Conservation (phyloP, 1,140 invertebrate species). For the Sinella curviseta region DNA sequence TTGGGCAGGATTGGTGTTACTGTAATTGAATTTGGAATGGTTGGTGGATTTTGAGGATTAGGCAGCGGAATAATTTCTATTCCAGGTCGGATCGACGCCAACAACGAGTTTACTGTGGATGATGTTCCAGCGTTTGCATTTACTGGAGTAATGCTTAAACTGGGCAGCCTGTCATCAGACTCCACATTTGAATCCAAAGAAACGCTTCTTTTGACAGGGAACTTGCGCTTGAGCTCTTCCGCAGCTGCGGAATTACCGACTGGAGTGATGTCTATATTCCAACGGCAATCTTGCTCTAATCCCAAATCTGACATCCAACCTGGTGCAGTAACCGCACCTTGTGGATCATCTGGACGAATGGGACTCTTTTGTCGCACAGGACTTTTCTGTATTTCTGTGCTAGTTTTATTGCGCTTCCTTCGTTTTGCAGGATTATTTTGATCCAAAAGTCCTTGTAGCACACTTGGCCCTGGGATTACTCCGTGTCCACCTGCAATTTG, state of each 20-base stretch:
- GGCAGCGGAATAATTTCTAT: slow-evolving; percentile 79
- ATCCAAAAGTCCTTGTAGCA: slow-evolving; percentile 1
- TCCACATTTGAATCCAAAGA: slow-evolving; percentile 40
- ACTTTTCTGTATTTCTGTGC: slow-evolving; percentile 16
- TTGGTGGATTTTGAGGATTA: slow-evolving; percentile 60
- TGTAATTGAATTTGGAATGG: slow-evolving; percentile 74
- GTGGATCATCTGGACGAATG: not conserved
- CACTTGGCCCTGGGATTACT: not conserved
- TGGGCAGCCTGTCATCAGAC: slow-evolving; percentile 55
- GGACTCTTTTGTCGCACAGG: slow-evolving; percentile 10
- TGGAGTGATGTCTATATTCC: slow-evolving; percentile 49
- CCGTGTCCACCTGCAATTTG: not conserved
- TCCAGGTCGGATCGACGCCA: slow-evolving; percentile 67
- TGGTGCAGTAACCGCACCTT: not conserved
- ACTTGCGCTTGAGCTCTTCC: slow-evolving; percentile 10
- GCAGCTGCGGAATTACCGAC: slow-evolving; percentile 19
- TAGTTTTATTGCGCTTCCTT: slow-evolving; percentile 11
- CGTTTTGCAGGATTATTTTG: slow-evolving; percentile 20
- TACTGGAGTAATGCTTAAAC: slow-evolving; percentile 78
- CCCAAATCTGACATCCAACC: slow-evolving; percentile 3
- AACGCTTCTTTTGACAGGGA: slow-evolving; percentile 41
- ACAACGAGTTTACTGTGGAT: slow-evolving; percentile 60
- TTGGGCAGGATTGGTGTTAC: slow-evolving; percentile 69
- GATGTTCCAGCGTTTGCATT: slow-evolving; percentile 53
- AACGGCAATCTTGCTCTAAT: slow-evolving; percentile 36